These are phyloP conservation scores for Drosophila quinaria DNA, from an alignment of 2,888 invertebrate genomes.

Conservation along the genomic window DNA sequence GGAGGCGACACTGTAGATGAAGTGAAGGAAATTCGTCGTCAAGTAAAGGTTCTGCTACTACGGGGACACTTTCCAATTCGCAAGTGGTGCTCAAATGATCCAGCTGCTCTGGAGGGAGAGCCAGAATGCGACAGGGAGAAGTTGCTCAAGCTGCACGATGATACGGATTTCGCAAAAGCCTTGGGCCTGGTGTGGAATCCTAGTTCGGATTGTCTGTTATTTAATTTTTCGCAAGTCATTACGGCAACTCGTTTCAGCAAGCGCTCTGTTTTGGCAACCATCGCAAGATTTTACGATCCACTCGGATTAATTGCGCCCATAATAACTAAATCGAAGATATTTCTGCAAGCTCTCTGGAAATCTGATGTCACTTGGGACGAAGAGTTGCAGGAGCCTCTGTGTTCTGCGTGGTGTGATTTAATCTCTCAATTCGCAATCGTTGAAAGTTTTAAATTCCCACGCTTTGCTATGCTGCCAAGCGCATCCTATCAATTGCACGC, in stretches of 20 bases:
- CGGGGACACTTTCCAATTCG: not conserved
- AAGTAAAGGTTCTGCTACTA: not conserved
- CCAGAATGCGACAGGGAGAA: too few relatives aligned
- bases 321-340: not conserved
- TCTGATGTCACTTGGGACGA: not conserved
- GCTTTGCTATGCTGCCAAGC: not conserved
- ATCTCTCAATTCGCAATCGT: not conserved
- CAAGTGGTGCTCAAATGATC: not conserved
- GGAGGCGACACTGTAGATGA: not conserved
- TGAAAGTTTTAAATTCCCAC: not conserved
- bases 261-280: not conserved
- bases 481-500: too few relatives aligned
- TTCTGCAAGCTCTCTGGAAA: not conserved
- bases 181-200: too few relatives aligned
- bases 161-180: too few relatives aligned
- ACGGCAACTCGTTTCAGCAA: not conserved
- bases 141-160: too few relatives aligned
- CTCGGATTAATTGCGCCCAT: not conserved
- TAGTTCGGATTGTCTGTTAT: too few relatives aligned
- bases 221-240: not conserved
- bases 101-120: not conserved
- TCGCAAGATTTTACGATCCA: not conserved
- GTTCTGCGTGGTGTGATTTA: not conserved
- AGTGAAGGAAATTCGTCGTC: not conserved
- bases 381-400: not conserved